Evolutionary conservation across 2,888 invertebrate genomes (phyloP), one percentile per base, ranked within the genome.

Genomic region (Cantharis rustica): DNA sequence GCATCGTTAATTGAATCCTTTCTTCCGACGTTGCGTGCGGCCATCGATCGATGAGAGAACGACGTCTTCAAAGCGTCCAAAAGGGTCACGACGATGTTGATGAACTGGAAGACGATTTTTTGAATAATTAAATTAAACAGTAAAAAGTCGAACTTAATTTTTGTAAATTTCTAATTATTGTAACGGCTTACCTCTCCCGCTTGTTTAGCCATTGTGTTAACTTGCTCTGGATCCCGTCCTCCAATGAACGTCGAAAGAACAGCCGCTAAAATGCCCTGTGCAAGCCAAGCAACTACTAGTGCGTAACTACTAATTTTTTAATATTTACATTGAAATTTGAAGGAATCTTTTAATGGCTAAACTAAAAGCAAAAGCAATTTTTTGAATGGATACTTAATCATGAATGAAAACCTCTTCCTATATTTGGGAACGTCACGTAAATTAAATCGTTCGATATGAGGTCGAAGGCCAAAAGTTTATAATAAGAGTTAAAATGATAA

Each of bases 171-270:
- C 20, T 64, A 64, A 20, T 20, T 17, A 27, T 17, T 13, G 10
- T 23, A 23, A n/a, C 27, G 27, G 62, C 95, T 92, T 94, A 96
- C 96, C 96, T 96, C 96, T 90, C 96, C 95, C 90, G 96, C 96
- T 90, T 96, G 96, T 91, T 95, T 96, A 90, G 96, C 96, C 95
- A 96, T 95, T 90, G 94, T 93, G 91, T 95, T 94, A 90, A 96
- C 95, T 91, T 96, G 96, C 89, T 95, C 94, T 88, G 96, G 96
- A 91, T 96, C 95, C 92, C 94, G 94, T 90, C 94, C 93, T 91
- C 96, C 96, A 90, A 96, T 93, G 91, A 96, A 92, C 90, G 95
- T 93, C 89, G 95, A 94, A 90, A 97, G 93, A 89, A 96, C 94
- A 90, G 95, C 95, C 89, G 95, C 95, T 93, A 96, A 94, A 91